A percentile compares a stretch with the other conserved stretches of the same genome.
Evolutionary conservation across 1,140 invertebrate genomes (phyloP).

Genomic region (Drosophila erecta): DNA sequence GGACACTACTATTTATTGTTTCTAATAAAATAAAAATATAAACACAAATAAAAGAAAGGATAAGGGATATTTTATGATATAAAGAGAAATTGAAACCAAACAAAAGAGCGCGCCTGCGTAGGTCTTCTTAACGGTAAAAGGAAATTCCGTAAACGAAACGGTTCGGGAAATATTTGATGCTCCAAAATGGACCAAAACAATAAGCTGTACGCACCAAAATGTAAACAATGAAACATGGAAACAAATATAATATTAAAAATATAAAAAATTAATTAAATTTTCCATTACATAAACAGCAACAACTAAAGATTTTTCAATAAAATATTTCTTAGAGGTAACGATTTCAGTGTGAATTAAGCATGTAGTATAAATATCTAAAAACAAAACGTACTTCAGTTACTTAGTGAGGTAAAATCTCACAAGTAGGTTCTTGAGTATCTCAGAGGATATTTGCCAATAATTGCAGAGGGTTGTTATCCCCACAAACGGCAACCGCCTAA

Average conservation of each 20-base stretch:
- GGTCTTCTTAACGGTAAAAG: conserved; percentile 39
- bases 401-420: too few relatives aligned
- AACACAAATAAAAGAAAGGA: not conserved
- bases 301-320: too few relatives aligned
- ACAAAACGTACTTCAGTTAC: too few relatives aligned
- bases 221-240: conserved; percentile 44
- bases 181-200: conserved; percentile 69
- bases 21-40: not conserved
- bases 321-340: too few relatives aligned
- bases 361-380: too few relatives aligned
- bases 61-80: conserved; percentile 4
- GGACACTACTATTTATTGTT: too few relatives aligned
- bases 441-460: conserved; percentile 12
- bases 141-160: conserved; percentile 33
- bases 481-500: conserved; percentile 66
- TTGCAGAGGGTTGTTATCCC: conserved; percentile 33
- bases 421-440: conserved; percentile 3
- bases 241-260: not conserved
- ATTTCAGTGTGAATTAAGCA: too few relatives aligned
- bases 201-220: conserved; percentile 24
- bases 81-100: conserved; percentile 43
- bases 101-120: conserved; percentile 57
- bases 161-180: conserved; percentile 16
- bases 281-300: too few relatives aligned
- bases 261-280: not conserved